Percentiles rank a stretch among this genome's conserved stretches.
Evolutionary conservation across 2,113 vertebrate species (phyloP).

Genomic region (Melanerpes formicivorus): DNA sequence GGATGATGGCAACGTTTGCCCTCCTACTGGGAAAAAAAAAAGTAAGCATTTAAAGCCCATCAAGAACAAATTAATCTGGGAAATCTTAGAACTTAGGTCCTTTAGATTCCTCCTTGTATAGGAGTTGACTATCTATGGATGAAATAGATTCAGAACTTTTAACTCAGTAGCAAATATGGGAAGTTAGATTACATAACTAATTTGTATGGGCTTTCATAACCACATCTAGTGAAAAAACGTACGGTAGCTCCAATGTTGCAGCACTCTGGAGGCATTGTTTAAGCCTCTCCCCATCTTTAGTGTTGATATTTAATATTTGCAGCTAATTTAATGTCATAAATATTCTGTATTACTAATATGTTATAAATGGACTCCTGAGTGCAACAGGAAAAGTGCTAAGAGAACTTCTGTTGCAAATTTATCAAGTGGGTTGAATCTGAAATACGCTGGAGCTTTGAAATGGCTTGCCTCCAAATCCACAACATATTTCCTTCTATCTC

Average conservation of each 20-base stretch:
- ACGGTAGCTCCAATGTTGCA: background rate
- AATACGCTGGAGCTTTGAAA: background rate
- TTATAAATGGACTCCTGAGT: background rate
- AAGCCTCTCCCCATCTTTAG: background rate
- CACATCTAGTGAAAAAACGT: accelerated
- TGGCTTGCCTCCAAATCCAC: background rate
- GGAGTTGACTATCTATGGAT: background rate
- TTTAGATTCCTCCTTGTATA: background rate
- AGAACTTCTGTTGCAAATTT: background rate
- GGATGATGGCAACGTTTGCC: background rate
- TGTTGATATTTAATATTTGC: background rate
- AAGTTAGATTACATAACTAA: background rate
- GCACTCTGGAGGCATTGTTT: background rate
- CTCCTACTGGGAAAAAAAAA: background rate
- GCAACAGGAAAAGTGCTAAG: background rate
- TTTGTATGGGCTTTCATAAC: background rate
- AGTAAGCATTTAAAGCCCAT: background rate
- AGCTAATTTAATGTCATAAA: background rate
- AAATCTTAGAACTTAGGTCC: background rate
- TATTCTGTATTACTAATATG: background rate
- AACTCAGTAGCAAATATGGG: background rate
- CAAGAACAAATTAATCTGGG: background rate
- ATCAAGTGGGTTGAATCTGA: background rate
- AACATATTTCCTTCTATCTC: slow-evolving; percentile 3
- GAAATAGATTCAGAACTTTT: background rate